Base-by-base conservation (phyloP, 2,113 vertebrate species). In the Corythaixoides concolor region DNA sequence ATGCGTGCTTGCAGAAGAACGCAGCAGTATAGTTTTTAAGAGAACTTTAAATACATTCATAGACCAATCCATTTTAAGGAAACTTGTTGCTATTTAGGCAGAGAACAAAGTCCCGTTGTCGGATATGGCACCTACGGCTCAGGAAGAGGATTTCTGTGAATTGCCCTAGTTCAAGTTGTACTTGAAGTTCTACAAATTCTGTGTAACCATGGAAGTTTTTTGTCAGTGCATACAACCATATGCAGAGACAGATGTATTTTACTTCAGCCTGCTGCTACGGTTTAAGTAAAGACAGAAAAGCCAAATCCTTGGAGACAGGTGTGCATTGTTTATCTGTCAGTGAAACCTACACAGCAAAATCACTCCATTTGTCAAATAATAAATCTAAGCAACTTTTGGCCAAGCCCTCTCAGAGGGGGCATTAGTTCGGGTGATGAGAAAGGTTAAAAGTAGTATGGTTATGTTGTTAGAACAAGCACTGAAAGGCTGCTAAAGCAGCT, bases 191-290 rank as follows among this genome's bases (percentile, higher is more conserved):
- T 60, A 85, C 45, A 69, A 60, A 91, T 58, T 64, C 70, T 55
- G 15, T 17, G 23, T 56, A 92, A 58, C 12, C 62, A 58, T 1
- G 0, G 52, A 88, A 72, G 63, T 35, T 80, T 88, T 77, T 43
- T 62, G 78, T 68, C 88, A 93, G 33, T 35, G 73, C 80, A 85
- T 19, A 79, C 45, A 69, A 33, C 83, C 94, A 96, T 93, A 96
- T 85, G 92, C 84, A 95, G 45, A 89, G 37, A 95, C 92, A 95
- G 90, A 95, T 95, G 87, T 83, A 93, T 77, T 92, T 91, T 88
- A 88, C 85, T 95, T 93, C 70, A 91, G 85, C 89, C 87, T 94
- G 91, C 89, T 96, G 87, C 67, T 88, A 83, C 70, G 77, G 47
- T 86, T 91, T 83, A 95, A 93, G 69, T 26, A 75, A 85, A 95